Evolutionary conservation across 2,888 invertebrate species (phyloP), one percentile per base, ranked within the genome.

Genomic region (Strigamia transsilvanica): DNA sequence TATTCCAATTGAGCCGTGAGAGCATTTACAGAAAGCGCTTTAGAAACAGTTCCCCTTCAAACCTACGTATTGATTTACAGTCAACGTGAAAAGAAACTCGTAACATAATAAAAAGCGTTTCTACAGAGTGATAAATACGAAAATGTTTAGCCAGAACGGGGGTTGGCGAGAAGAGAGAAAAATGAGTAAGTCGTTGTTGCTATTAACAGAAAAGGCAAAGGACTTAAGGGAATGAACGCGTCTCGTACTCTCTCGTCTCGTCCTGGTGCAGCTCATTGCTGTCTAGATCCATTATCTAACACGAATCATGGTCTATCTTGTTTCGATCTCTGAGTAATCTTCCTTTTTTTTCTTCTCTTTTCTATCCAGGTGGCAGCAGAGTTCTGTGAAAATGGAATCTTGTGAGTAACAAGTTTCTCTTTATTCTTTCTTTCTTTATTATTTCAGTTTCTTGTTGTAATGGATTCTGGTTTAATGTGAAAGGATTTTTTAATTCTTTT

Each of bases 81-180:
- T 66, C 21, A 66, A 66, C 21, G 61, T 21, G 61, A 21, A 66
- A 21, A 66, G 61, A 66, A 23, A 66, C 61, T 66, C 61, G 61
- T 66, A 66, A 66, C 61, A 66, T 66, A 66, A 66, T 66, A 66
- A 66, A 66, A 66, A 66, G n/a, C n/a, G 61, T 66, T 66, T 66
- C 61, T 66, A 66, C 61, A 21, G 61, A 66, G 61, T 66, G 61
- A 66, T 66, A 66, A 66, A 66, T n/a, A 66, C 21, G 61, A 66
- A 66, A 66, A 66, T 66, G 61, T 21, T 66, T 66, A 66, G 61
- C 61, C 61, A 66, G 61, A 23, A 23, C n/a, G 21, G 61, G 61
- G 23, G 61, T 23, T 21, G 61, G 51, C 51, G 15, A 51, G 51
- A 7, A 12, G 61, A 61, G 21, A 23, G 61, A 66, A 66, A 66